These are phyloP conservation scores for Tholera decimalis DNA, from an alignment of 2,888 invertebrate genomes.

Conservation along the genomic window DNA sequence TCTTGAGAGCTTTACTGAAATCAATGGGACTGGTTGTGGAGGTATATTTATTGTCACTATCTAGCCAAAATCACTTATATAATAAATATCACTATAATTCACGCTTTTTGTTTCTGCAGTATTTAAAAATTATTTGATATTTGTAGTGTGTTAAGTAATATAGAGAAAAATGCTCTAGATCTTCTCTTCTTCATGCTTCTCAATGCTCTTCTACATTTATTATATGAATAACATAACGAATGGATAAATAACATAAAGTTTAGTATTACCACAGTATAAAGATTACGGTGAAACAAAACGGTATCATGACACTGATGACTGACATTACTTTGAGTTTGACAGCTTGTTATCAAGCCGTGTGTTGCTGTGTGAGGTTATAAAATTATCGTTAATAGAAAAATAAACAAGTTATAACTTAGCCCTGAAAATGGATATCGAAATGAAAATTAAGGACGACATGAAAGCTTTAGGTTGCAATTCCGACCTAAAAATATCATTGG, in stretches of 20 bases:
- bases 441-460: constrained; percentile 86
- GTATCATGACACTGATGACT: constrained; percentile 17
- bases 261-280: too few relatives aligned
- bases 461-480: constrained; percentile 84
- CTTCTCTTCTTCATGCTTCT: too few relatives aligned
- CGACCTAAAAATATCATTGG: constrained; percentile 81
- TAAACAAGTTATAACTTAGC: constrained; percentile 44
- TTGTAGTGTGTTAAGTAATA: too few relatives aligned
- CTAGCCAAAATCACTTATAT: too few relatives aligned
- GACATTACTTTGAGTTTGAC: constrained; percentile 13
- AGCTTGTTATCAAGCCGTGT: not conserved
- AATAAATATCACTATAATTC: too few relatives aligned
- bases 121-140: too few relatives aligned
- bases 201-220: too few relatives aligned
- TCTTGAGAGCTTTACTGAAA: too few relatives aligned
- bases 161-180: too few relatives aligned
- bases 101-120: too few relatives aligned
- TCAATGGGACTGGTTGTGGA: too few relatives aligned
- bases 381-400: constrained; percentile 13
- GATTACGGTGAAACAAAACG: constrained; percentile 16
- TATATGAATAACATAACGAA: not conserved
- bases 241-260: constrained; percentile 14
- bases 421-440: constrained; percentile 82
- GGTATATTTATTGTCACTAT: too few relatives aligned
- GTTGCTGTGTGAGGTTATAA: constrained; percentile 18